Base-by-base conservation (phyloP, 1,140 invertebrate genomes). In the Bemisia tabaci region DNA sequence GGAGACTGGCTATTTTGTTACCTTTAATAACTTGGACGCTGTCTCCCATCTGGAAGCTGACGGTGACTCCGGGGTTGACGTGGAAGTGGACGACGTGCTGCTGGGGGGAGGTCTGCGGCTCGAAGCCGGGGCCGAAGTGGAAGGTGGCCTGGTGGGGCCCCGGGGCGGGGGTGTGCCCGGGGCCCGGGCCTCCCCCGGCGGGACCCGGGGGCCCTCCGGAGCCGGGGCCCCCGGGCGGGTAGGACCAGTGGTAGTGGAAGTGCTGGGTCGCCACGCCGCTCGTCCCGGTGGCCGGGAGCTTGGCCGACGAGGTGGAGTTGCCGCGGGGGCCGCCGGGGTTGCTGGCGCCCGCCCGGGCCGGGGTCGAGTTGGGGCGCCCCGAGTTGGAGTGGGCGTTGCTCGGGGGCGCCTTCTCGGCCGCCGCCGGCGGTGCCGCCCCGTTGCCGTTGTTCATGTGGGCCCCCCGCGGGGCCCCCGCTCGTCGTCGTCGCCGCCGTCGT, bases 21-120 rank as follows among this genome's bases (percentile, higher is more conserved):
- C 84, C 84, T 83, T 83, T 80, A 70, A 87, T 81, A 60, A 84
- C 77, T 73, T 86, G 84, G 68, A 85, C 77, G 73, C 82, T 82
- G 69, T 86, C 84, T 12, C 84, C 83, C 71, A 84, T 82, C 71
- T 84, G 80, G 70, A 87, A 83, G 62, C 82, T 84, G 72, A 87
- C 84, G 1, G 82, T 85, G 71, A 87, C 85, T 1, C 85, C 85
- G 1, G 84, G 84, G 77, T 86, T 84, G 62, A 87, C 84, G 74
- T 87, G 85, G 71, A 87, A 83, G 73, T 85, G 81, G 62, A 87
- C 85, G 64, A 87, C 80, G 73, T 85, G 84, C 71, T 84, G 77
- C 70, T 71, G 76, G 63, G 70, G 75, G 26, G 69, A 71, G 26
- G 71, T 72, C 70, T 79, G 79, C n/a, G 77, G 79, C 72, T 79